A percentile compares a stretch with the other conserved stretches of the same genome.
Evolutionary conservation across 2,797 vertebrate genomes (phyloP).

Genomic region (Tokudaia tokunoshimensis): DNA sequence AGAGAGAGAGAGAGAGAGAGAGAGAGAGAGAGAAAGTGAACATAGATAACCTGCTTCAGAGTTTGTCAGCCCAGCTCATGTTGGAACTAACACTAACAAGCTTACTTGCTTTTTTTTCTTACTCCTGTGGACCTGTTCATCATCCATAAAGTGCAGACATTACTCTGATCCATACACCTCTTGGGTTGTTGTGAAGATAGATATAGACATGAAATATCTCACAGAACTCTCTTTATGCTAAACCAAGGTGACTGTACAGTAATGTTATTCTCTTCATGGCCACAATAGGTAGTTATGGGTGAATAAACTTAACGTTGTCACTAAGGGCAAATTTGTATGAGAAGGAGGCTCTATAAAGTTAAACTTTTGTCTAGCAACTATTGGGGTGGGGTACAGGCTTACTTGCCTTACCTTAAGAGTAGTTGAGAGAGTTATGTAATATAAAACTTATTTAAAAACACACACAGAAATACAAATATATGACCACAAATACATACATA

Average conservation of each 20-base stretch:
- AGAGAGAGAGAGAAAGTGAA: neutral
- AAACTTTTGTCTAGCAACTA: constrained; percentile 35
- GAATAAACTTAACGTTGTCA: constrained; percentile 10
- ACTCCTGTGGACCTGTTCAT: constrained; percentile 48
- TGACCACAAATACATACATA: neutral
- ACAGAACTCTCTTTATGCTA: constrained; percentile 31
- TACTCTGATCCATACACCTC: constrained; percentile 5
- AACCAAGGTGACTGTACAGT: neutral
- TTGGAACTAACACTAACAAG: constrained; percentile 27
- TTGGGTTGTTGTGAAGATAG: constrained; percentile 33
- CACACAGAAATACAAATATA: neutral
- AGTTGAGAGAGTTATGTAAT: constrained; percentile 6
- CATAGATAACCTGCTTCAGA: neutral
- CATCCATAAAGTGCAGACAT: constrained; percentile 42
- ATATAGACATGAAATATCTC: constrained; percentile 7
- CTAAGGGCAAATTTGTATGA: neutral
- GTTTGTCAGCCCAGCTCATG: constrained; percentile 50
- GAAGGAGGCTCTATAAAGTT: constrained; percentile 22
- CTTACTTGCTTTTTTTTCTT: constrained; percentile 48
- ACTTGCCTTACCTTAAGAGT: neutral
- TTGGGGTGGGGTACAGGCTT: neutral
- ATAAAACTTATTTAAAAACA: neutral
- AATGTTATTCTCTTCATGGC: neutral
- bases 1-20: neutral
- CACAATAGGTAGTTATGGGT: neutral